Conservation (phyloP, 2,113 vertebrate species). For the Oenanthe melanoleuca region DNA sequence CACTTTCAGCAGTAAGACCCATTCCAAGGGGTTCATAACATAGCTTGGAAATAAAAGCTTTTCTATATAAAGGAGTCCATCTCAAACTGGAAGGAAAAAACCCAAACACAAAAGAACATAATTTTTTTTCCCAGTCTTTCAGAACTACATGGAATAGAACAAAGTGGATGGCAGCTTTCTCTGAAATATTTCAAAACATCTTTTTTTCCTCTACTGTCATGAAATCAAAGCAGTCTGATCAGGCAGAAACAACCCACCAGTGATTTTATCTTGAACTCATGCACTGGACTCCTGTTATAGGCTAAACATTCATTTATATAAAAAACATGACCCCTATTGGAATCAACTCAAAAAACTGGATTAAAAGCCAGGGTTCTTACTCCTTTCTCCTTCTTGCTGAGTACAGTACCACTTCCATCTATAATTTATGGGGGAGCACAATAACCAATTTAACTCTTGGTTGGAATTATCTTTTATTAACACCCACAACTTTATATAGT, state of each 20-base stretch:
- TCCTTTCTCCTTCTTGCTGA: background rate
- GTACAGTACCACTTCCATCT: background rate
- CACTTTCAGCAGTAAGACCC: background rate
- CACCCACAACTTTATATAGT: background rate
- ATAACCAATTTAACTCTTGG: background rate
- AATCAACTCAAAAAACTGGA: background rate
- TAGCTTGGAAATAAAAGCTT: background rate
- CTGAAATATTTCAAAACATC: background rate
- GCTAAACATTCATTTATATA: background rate
- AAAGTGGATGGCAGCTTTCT: background rate
- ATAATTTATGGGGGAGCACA: background rate
- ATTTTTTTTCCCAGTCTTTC: background rate
- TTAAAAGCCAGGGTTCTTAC: background rate
- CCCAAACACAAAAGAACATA: background rate
- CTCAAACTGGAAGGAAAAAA: background rate
- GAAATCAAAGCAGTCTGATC: background rate
- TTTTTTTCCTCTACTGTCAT: background rate
- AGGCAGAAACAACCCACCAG: background rate
- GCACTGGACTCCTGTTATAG: rapidly evolving
- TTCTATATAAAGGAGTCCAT: background rate
- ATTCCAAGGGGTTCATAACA: background rate
- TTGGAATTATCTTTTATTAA: background rate
- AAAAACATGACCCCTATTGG: background rate
- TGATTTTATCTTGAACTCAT: background rate
- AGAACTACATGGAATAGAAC: background rate